phyloP scores from a whole-genome alignment of 2,113 vertebrate species.

The Dermatemys mawii region DNA sequence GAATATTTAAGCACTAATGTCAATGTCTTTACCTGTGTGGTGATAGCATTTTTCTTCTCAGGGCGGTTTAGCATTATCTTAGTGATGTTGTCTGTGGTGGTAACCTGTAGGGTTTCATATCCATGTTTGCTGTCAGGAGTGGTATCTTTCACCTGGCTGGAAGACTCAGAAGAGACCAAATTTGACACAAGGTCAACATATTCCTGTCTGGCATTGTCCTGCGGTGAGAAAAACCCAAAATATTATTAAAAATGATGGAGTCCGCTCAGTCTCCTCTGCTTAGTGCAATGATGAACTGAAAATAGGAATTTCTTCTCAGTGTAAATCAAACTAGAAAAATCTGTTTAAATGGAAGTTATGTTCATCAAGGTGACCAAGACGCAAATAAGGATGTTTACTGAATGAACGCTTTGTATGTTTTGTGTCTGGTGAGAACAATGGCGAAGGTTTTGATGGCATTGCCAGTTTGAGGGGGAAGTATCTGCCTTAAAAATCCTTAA shows the following conservation, averaged over 20 bases:
- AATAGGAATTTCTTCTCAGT: background rate
- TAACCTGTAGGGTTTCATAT: slow-evolving; percentile 83
- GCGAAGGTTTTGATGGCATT: background rate
- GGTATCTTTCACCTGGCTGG: slow-evolving; percentile 38
- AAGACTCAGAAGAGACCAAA: slow-evolving; percentile 77
- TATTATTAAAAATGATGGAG: background rate
- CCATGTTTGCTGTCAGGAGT: slow-evolving; percentile 23
- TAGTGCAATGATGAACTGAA: background rate
- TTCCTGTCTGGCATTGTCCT: slow-evolving; percentile 89
- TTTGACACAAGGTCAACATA: slow-evolving; percentile 86
- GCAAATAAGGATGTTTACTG: background rate
- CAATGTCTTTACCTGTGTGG: slow-evolving; percentile 73
- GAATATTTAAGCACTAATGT: background rate
- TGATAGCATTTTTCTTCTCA: slow-evolving; percentile 91
- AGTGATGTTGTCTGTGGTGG: slow-evolving; percentile 86
- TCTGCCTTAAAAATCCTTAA: background rate
- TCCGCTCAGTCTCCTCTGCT: background rate
- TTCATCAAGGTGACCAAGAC: background rate
- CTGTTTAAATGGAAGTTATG: background rate
- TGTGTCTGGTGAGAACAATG: background rate
- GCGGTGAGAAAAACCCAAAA: background rate
- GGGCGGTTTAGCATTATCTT: slow-evolving; percentile 92
- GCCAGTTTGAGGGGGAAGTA: background rate
- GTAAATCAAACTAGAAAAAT: background rate
- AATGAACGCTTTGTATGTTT: background rate